A percentile compares a stretch with the other conserved stretches of the same genome.
These are phyloP conservation scores for Melitaea athalia DNA, from an alignment of 2,888 invertebrate species.

Conservation along the genomic window DNA sequence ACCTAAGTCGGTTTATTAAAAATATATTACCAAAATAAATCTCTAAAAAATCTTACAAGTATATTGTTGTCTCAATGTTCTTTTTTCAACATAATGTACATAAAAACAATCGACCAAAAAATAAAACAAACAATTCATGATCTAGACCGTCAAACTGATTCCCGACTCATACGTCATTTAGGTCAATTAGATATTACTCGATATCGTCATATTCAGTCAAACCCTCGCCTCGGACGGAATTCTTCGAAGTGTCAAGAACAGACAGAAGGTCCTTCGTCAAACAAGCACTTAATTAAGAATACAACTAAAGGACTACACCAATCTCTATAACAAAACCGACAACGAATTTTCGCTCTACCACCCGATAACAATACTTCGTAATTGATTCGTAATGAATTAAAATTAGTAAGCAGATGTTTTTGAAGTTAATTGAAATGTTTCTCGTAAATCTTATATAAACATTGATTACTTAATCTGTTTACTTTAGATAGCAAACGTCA, in stretches of 20 bases:
- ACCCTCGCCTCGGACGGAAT: constrained; percentile 34
- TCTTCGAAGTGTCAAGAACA: constrained; percentile 44
- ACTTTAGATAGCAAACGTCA: no score
- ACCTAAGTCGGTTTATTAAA: no score
- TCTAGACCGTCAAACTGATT: constrained; percentile 14
- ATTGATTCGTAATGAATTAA: background rate
- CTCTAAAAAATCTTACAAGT: background rate
- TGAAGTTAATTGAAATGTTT: background rate
- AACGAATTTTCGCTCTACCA: background rate
- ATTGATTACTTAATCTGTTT: no score
- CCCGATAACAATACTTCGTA: constrained; percentile 2
- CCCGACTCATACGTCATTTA: constrained; percentile 20
- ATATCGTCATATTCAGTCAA: constrained; percentile 17
- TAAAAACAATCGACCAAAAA: background rate
- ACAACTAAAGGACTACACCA: constrained; percentile 36
- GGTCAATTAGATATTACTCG: constrained; percentile 29
- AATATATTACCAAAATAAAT: background rate
- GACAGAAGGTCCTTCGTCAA: constrained; percentile 46
- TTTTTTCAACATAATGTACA: background rate
- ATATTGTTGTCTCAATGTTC: background rate
- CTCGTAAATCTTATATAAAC: background rate
- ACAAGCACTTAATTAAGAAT: constrained; percentile 52
- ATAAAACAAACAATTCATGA: background rate
- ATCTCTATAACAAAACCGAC: constrained; percentile 24
- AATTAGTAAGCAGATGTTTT: background rate